These are phyloP conservation scores for Dufourea novaeangliae DNA, from an alignment of 1,140 invertebrate genomes.

Conservation along the genomic window DNA sequence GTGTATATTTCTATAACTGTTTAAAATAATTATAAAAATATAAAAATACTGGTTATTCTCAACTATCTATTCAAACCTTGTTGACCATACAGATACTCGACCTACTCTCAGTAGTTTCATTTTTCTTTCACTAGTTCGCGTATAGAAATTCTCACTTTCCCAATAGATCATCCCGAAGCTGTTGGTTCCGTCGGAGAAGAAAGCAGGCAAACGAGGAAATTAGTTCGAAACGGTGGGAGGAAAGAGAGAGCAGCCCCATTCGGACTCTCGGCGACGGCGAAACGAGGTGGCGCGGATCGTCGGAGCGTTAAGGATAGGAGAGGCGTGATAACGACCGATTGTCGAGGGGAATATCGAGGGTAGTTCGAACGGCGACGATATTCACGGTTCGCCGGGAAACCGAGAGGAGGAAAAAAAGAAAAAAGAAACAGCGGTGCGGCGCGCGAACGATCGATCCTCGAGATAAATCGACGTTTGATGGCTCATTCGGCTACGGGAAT, in stretches of 20 bases:
- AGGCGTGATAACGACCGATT: conserved; percentile 5
- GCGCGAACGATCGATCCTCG: background rate
- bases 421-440: no score
- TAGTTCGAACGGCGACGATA: background rate
- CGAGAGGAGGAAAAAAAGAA: no score
- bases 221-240: background rate
- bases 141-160: no score
- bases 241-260: background rate
- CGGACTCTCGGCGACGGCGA: background rate
- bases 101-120: no score
- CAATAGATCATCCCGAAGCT: no score
- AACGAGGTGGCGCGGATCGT: background rate
- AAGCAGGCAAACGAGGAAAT: background rate
- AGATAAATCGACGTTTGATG: conserved; percentile 22
- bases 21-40: no score
- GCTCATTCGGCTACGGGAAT: background rate
- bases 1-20: no score
- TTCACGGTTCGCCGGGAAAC: background rate
- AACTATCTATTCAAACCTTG: no score
- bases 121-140: no score
- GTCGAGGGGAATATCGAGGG: background rate
- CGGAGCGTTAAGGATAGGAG: background rate
- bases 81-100: no score
- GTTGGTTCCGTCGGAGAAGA: no score
- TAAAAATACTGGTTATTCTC: no score